Base-by-base conservation (phyloP, 2,888 invertebrate species). In the Nasonovia ribisnigri region DNA sequence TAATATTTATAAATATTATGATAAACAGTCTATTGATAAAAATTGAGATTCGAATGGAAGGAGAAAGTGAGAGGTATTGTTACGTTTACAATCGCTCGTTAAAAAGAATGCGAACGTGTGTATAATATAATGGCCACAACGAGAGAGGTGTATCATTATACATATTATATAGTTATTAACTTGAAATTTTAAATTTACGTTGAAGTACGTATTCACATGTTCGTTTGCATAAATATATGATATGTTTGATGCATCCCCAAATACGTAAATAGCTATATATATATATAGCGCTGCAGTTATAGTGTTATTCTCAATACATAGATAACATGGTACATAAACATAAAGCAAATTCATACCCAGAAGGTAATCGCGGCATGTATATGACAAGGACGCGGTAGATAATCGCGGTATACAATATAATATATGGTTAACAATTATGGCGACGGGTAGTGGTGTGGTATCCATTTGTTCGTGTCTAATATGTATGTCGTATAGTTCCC, bases 21-120 rank as follows among this genome's bases (percentile, higher is more conserved):
- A 29, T 86, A 48, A 11, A 46, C n/a, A 29, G 43, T 46, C 57
- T 24, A 91, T 91, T 84, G 43, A 57, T 86, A 36, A 46, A 92
- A 92, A 46, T 60, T 36, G 10, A 42, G 43, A 57, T 84, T 26
- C 43, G 51, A 88, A 87, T 67, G 42, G 48, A 48, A 26, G 48
- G 87, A 92, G 92, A 92, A 92, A 92, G 92, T 48, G 60, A 92
- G 67, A 88, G 87, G 87, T 92, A 77, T 77, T 16, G 29, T 84
- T 86, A 36, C 86, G n/a, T 90, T 90, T 90, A 86, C 91, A 36
- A 86, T 60, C 57, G 29, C 92, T 87, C 84, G 36, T 87, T 46
- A 92, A 88, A 88, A 92, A 88, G 42, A 88, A 92, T 77, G 88
- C 11, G 43, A 60, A 67, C 51, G 16, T 5, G 26, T 77, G 20